Conservation (phyloP, 1,140 invertebrate genomes). For the Drosophila santomea region DNA sequence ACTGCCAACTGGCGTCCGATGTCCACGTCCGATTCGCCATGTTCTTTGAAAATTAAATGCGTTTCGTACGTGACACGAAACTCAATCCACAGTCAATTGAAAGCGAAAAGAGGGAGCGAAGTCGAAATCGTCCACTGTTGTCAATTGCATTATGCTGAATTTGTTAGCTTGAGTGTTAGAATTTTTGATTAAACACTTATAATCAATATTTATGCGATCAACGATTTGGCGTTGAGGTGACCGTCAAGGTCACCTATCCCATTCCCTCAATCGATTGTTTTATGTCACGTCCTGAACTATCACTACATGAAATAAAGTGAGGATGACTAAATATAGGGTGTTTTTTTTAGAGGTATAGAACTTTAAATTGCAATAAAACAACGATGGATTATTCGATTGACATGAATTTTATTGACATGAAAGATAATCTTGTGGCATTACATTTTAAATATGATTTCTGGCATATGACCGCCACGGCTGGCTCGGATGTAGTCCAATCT, state of each 20-base stretch:
- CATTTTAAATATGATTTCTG: too few relatives aligned
- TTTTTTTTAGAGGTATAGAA: too few relatives aligned
- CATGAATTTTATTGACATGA: too few relatives aligned
- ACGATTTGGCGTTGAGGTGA: constrained; percentile 64
- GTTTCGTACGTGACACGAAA: constrained; percentile 68
- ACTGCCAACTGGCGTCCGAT: constrained; percentile 35
- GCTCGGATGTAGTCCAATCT: too few relatives aligned
- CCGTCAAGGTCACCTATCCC: constrained; percentile 48
- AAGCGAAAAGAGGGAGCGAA: constrained; percentile 36
- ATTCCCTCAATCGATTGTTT: constrained; percentile 10
- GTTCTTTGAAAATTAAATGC: constrained; percentile 81
- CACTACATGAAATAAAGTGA: constrained; percentile 7
- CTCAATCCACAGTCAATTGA: constrained; percentile 36
- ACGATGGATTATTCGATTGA: too few relatives aligned
- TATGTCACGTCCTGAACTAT: constrained; percentile 29
- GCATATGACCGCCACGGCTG: too few relatives aligned
- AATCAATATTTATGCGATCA: constrained; percentile 78
- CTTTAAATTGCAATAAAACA: too few relatives aligned
- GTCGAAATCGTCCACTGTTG: constrained; percentile 47
- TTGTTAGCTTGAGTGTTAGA: constrained; percentile 68
- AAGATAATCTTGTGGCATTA: too few relatives aligned
- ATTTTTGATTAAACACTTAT: constrained; percentile 76
- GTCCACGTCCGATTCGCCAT: constrained; percentile 74
- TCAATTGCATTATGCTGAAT: constrained; percentile 72
- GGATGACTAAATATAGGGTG: constrained; percentile 15